Base-by-base conservation (phyloP, 2,888 invertebrate species). In the Saturnia pavonia region DNA sequence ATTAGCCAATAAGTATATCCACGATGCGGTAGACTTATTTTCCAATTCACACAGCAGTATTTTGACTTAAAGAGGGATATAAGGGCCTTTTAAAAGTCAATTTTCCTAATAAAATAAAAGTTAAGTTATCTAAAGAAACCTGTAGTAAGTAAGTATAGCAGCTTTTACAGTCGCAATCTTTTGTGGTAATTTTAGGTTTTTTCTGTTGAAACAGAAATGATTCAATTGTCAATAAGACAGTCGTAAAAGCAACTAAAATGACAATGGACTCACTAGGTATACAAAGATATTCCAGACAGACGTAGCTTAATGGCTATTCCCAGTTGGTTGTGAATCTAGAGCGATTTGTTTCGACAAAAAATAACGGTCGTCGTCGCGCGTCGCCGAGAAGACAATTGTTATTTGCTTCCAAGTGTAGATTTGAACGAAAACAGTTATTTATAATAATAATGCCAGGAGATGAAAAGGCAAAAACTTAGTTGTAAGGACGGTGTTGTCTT, bases 241-340 rank as follows among this genome's bases (percentile, higher is more conserved):
- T 40, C 40, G 40, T 65, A 65, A 65, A 65, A 65, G 65, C 19
- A 7, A 65, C 16, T n/a, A 63, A 63, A 34, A 63, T 34, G 16
- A 63, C 63, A 63, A n/a, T 19, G 34, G 34, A 34, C 16, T 63
- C 22, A 9, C 25, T 57, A 25, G n/a, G n/a, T n/a, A n/a, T 19
- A 57, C 57, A 57, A 57, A 57, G 1, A 25, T 25, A 25, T 57
- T 16, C 1, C 4, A 19, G 11, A 40, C 1, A 65, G n/a, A n/a
- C n/a, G 40, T 63, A 34, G 34, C 19, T 63, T 63, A 63, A 63
- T 34, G 63, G 34, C 63, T 19, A 63, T 63, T 63, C 19, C 34
- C 34, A 16, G 27, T 63, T 63, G 63, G 19, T 34, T 27, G 11
- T 8, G n/a, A 65, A 65, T n/a, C 19, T 65, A n/a, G 40, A 65